These are phyloP conservation scores for Datnioides undecimradiatus DNA, from an alignment of 2,113 vertebrate species.

Conservation along the genomic window DNA sequence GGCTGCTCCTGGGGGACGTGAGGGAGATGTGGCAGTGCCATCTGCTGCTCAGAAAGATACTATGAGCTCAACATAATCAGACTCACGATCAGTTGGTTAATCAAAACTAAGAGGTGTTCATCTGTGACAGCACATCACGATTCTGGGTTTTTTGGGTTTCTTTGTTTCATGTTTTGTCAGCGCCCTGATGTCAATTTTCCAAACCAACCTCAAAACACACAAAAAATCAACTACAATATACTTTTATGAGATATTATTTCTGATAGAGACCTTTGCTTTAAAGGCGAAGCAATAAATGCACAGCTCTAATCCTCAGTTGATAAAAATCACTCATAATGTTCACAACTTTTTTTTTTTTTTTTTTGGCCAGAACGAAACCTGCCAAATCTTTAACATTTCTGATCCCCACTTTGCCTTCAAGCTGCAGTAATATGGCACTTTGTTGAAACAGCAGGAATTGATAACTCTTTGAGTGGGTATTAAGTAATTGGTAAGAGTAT, in stretches of 20 bases:
- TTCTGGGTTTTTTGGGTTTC: neutral
- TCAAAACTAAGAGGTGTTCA: neutral
- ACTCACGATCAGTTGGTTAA: neutral
- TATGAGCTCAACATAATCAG: neutral
- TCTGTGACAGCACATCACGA: neutral
- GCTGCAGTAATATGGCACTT: slow-evolving; percentile 35
- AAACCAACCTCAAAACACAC: neutral
- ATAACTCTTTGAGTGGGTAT: slow-evolving; percentile 70
- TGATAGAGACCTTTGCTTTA: neutral
- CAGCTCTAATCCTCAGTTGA: neutral
- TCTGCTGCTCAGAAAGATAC: slow-evolving; percentile 65
- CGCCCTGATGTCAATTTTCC: neutral
- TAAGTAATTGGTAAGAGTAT: slow-evolving; percentile 70
- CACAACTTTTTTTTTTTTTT: slow-evolving; percentile 23
- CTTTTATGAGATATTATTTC: neutral
- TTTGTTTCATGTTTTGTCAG: neutral
- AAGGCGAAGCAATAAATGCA: neutral
- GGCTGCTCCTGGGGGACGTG: neutral
- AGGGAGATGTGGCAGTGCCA: slow-evolving; percentile 71
- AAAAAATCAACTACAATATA: neutral
- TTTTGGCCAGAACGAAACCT: neutral
- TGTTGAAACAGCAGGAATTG: slow-evolving; percentile 73
- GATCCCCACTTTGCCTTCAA: slow-evolving; percentile 24
- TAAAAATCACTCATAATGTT: slow-evolving; percentile 45
- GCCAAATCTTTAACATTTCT: slow-evolving; percentile 12